phyloP scores from a whole-genome alignment of 2,113 vertebrate genomes.

The Procapra przewalskii region DNA sequence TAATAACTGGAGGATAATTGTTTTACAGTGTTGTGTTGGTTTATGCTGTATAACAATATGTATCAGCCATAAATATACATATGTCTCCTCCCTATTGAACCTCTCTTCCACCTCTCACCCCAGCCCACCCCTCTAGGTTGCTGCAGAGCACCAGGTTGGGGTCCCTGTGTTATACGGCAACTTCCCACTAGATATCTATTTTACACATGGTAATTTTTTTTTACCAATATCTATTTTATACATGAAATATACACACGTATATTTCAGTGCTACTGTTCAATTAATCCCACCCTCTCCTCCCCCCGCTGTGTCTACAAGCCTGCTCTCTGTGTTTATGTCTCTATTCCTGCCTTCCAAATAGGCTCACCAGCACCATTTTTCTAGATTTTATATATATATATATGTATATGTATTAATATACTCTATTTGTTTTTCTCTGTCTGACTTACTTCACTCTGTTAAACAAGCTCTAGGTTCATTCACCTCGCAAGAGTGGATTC shows the following conservation, averaged over 20 bases:
- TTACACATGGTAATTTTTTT: not conserved
- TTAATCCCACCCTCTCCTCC: not conserved
- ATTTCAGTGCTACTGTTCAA: not conserved
- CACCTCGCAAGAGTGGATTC: not conserved
- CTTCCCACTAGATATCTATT: not conserved
- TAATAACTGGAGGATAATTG: not conserved
- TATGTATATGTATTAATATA: not conserved
- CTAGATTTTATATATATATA: not conserved
- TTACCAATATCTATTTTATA: no score
- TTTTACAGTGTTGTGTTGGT: not conserved
- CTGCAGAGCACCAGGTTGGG: not conserved
- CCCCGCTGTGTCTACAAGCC: accelerated
- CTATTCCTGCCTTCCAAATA: not conserved
- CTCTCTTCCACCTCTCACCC: not conserved
- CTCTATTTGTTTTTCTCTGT: not conserved
- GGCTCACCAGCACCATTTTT: not conserved
- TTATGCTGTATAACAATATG: not conserved
- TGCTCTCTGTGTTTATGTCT: not conserved
- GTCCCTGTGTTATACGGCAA: accelerated
- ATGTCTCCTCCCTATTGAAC: not conserved
- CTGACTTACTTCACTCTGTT: not conserved
- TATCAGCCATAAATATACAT: not conserved
- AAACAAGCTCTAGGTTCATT: not conserved
- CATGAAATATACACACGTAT: not conserved
- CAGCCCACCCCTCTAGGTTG: not conserved